Evolutionary conservation across 2,113 vertebrate species (phyloP), one percentile per base, ranked within the genome.

Genomic region (Ophiodon elongatus): DNA sequence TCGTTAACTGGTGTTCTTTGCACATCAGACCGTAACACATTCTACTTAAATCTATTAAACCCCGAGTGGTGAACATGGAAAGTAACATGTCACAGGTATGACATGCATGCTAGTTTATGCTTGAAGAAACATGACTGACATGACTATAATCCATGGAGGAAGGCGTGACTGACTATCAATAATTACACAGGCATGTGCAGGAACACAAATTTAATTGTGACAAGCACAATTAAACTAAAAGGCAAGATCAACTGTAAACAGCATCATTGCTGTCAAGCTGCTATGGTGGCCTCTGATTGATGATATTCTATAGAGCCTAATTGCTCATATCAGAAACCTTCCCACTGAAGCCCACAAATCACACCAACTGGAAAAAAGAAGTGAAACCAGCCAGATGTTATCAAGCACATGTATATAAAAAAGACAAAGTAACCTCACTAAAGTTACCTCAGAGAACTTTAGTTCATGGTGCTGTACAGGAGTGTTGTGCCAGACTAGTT

Each of bases 131-230:
- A 71, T 43, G 31, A 62, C 37, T 77, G 73, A 73, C 27, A 31
- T 69, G 29, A 70, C 47, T 68, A 35, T 45, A 73, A 72, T 39
- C 21, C 50, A 69, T 19, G 9, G 31, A 72, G 33, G 25, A 71
- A 35, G 0, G 31, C 15, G 0, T 77, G 78, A 82, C 50, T 79
- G 81, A 85, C 8, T 41, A 79, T 84, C 52, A 82, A 70, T 81
- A 54, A 62, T 83, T 77, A 72, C 66, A 83, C 27, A 72, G 47
- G 41, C 29, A 31, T 37, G 37, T 33, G 54, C 52, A 59, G n/a
- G 56, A 23, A 33, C 27, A 10, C 47, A 50, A 13, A 39, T 27
- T 31, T 60, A 60, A 60, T 33, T 60, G 59, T 60, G 59, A 60
- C 59, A 60, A 33, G 59, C 41, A 68, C 33, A 68, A 65, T 72